phyloP scores from a whole-genome alignment of 2,797 vertebrate species.

The Agapornis canus region DNA sequence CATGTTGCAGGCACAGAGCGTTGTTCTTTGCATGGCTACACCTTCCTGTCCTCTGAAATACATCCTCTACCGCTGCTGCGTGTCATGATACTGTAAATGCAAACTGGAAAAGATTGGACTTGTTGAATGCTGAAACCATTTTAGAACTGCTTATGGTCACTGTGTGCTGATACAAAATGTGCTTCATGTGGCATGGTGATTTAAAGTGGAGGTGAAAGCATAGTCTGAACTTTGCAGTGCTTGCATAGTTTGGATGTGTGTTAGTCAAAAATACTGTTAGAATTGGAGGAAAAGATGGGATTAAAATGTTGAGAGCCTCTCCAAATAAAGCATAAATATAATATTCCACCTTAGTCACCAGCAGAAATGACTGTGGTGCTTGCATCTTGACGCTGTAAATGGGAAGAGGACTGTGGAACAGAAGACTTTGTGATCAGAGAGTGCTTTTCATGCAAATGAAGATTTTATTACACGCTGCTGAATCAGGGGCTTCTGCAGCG shows the following conservation, averaged over 20 bases:
- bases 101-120: not conserved
- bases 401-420: conserved; percentile 37
- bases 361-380: not conserved
- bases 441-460: conserved; percentile 68
- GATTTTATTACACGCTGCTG: conserved; percentile 63
- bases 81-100: conserved; percentile 11
- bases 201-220: not conserved
- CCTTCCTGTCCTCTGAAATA: conserved; percentile 34
- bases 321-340: conserved; percentile 9
- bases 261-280: not conserved
- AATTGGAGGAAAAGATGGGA: not conserved
- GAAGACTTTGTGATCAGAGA: conserved; percentile 64
- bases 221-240: not conserved
- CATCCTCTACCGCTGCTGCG: not conserved
- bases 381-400: not conserved
- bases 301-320: not conserved
- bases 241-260: not conserved
- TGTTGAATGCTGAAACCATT: conserved; percentile 12
- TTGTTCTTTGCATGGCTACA: conserved; percentile 37
- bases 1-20: not conserved
- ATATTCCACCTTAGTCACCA: conserved; percentile 13
- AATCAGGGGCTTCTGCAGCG: conserved; percentile 64
- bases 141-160: not conserved
- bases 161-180: conserved; percentile 38
- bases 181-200: not conserved